Evolutionary conservation across 2,113 vertebrate species (phyloP), one percentile per base, ranked within the genome.

Genomic region (Boleophthalmus pectinirostris): DNA sequence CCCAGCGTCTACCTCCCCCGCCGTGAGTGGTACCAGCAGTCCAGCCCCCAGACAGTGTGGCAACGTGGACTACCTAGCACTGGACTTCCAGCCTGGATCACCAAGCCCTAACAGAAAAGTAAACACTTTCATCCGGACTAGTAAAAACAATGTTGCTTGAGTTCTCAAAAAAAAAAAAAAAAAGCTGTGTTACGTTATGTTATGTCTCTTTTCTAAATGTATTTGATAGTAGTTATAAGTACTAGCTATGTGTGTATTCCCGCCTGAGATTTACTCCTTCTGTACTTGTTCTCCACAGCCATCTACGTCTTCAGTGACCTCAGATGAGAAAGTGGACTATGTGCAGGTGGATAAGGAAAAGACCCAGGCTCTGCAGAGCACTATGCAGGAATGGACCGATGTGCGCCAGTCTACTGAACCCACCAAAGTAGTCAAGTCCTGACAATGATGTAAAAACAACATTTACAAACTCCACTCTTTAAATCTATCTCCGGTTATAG

Each of bases 351-450:
- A 99, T 91, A 99, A 98, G 80, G 97, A 99, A 90, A 98, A 97
- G 95, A 99, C 97, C 0, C 96, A 97, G 82, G 98, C 98, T 0
- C 92, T 99, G 84, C 97, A 99, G 86, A 98, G 89, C 93, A 99
- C 98, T 85, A 99, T 98, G 97, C 97, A 98, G 92, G 98, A 99
- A 91, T 99, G 98, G 98, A 99, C 97, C 0, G 98, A 99, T 0
- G 96, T 97, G 77, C 94, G 98, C 58, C 97, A 98, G 93, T 97
- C 97, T 72, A 93, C 95, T 0, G 97, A 99, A 79, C 94, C 98
- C 0, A 23, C 93, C 78, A 98, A 99, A 87, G 94, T 90, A 1
- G 86, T 92, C 38, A 99, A 98, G 81, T 95, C 94, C 82, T 94
- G 93, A 94, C 92, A 90, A 71, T 85, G 77, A 80, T 68, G 53